Conservation (phyloP, 2,888 invertebrate species). For the Acanthoscelides obtectus region DNA sequence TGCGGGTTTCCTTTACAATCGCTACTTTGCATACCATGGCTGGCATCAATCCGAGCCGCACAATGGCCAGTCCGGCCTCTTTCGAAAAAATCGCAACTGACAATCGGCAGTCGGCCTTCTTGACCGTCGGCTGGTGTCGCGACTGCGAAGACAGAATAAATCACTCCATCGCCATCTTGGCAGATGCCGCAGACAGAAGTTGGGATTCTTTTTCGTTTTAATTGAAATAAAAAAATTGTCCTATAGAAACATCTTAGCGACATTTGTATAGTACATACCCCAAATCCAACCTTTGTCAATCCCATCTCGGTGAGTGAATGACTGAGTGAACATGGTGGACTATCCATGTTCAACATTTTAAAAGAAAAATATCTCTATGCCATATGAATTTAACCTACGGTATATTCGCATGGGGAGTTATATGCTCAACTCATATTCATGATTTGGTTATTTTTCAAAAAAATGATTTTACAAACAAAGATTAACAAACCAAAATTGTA, state of each 20-base stretch:
- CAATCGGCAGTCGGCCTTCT: not conserved
- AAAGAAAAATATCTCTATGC: too few relatives aligned
- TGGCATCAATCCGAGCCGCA: not conserved
- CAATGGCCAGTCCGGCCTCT: not conserved
- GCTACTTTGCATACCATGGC: not conserved
- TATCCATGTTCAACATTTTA: too few relatives aligned
- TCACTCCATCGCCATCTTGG: not conserved
- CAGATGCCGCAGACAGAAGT: not conserved
- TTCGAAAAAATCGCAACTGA: not conserved
- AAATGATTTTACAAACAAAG: too few relatives aligned
- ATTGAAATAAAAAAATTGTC: not conserved
- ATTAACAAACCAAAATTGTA: too few relatives aligned
- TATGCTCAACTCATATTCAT: too few relatives aligned
- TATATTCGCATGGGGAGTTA: too few relatives aligned
- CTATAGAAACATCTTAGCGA: not conserved
- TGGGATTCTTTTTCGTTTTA: not conserved
- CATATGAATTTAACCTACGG: too few relatives aligned
- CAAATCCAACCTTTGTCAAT: too few relatives aligned
- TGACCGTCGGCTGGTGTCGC: not conserved
- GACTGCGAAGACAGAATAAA: not conserved
- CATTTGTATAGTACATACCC: not conserved
- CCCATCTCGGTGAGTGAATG: too few relatives aligned
- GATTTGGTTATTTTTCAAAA: too few relatives aligned
- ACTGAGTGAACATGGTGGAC: too few relatives aligned
- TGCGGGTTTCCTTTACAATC: not conserved